Conservation (phyloP, 2,113 vertebrate genomes). For the Meles meles region DNA sequence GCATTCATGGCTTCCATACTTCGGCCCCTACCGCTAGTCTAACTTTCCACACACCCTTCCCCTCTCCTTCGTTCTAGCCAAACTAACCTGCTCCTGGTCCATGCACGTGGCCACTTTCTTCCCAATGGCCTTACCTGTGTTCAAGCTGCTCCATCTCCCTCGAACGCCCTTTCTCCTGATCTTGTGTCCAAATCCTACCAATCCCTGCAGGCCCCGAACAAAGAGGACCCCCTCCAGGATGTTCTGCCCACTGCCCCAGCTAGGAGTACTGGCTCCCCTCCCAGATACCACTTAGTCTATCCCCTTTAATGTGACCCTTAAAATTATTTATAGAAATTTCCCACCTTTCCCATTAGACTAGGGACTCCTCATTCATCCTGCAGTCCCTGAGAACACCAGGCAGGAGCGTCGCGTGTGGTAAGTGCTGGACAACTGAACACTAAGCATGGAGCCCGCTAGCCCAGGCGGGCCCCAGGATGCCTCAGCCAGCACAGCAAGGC, state of each 20-base stretch:
- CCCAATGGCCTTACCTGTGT: background rate
- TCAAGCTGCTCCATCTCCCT: background rate
- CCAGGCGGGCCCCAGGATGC: background rate
- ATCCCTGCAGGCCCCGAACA: background rate
- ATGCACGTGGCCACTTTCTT: background rate
- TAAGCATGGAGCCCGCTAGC: background rate
- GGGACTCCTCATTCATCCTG: background rate
- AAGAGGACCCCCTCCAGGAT: background rate
- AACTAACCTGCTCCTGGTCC: background rate
- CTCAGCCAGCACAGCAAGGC: background rate
- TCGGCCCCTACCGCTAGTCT: background rate
- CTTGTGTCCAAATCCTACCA: background rate
- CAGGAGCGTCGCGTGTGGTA: background rate
- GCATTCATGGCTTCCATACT: background rate
- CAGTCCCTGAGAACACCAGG: background rate
- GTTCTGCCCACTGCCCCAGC: background rate
- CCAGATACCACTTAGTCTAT: background rate
- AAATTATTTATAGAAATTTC: background rate
- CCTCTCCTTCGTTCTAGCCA: background rate
- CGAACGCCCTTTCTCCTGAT: background rate
- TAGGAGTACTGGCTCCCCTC: background rate
- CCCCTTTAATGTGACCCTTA: background rate
- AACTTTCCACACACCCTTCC: background rate
- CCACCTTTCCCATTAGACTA: background rate
- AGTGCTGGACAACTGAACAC: background rate